Base-by-base conservation (phyloP, 2,888 invertebrate species). In the Lucinisca nassula region DNA sequence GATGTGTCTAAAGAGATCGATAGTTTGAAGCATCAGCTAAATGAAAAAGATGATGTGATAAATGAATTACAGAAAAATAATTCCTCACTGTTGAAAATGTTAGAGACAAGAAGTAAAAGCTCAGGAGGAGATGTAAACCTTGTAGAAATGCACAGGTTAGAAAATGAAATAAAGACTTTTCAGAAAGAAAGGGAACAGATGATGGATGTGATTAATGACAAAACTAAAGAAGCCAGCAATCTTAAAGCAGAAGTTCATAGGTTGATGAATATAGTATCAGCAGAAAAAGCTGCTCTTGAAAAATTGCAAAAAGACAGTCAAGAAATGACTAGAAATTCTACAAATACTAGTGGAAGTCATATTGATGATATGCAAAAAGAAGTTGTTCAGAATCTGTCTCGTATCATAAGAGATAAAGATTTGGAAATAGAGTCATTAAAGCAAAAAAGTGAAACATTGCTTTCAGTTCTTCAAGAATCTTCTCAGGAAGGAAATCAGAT, bases 401-500 rank as follows among this genome's bases (percentile, higher is more conserved):
- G 95, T 81, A 93, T 97, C 1, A 95, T 97, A 32, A 92, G 95
- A 4, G 96, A 96, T 85, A 96, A 96, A 83, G 96, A 97, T 85
- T 84, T 96, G 67, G 97, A 97, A 90, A 95, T 97, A 21, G 96
- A 96, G 82, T 95, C 96, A 14, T 89, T 97, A 45, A 95, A 94
- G 61, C 95, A 95, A 82, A 96, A 96, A 82, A 96, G 96, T 84
- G 91, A 95, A 21, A 95, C 96, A 14, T 92, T 97, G 6, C 91
- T 95, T 58, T 93, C 93, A 45, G 95, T 96, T 21, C 89, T 96
- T 49, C 96, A 96, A 84, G 94, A 95, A 45, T 91, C 92, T 6
- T 92, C 93, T 27, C 87, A 80, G 74, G 92, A 91, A 30, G 92
- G 90, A 0, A 72, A 86, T 45, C 91, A 94, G 80, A 80, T 95